Conservation (phyloP, 2,888 invertebrate genomes). For the Microplitis manilae region DNA sequence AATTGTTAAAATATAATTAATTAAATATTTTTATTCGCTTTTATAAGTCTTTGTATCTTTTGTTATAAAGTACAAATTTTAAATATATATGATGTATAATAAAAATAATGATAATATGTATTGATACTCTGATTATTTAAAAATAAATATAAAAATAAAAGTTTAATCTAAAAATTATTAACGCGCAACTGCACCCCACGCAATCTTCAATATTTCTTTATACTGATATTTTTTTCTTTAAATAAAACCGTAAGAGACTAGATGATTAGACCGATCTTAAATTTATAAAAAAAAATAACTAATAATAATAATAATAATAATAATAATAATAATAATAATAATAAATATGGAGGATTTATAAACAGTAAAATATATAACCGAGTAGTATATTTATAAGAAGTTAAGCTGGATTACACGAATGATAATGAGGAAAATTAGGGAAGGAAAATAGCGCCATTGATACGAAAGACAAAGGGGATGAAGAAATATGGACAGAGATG, state of each 20-base stretch:
- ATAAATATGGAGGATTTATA: not conserved
- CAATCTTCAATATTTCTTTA: constrained; percentile 52
- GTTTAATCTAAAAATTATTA: constrained; percentile 47
- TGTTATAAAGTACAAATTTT: no score
- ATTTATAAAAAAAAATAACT: not conserved
- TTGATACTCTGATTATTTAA: not conserved
- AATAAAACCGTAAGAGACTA: not conserved
- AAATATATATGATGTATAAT: not conserved
- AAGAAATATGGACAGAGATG: not conserved
- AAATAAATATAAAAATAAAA: not conserved
- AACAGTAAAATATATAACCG: not conserved
- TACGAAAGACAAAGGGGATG: constrained; percentile 10
- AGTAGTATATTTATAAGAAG: not conserved
- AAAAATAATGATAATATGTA: not conserved
- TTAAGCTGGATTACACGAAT: constrained; percentile 6
- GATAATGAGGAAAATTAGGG: constrained; percentile 10
- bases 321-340: not conserved
- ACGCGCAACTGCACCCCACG: constrained; percentile 59
- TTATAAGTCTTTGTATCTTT: no score
- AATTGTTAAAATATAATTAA: no score
- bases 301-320: not conserved
- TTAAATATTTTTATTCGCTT: no score
- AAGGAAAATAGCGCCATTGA: constrained; percentile 19
- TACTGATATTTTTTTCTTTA: constrained; percentile 50
- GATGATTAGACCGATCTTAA: not conserved